Conservation (phyloP, 35 echinoderm and acorn worm genomes). For the Ptychodera flava region DNA sequence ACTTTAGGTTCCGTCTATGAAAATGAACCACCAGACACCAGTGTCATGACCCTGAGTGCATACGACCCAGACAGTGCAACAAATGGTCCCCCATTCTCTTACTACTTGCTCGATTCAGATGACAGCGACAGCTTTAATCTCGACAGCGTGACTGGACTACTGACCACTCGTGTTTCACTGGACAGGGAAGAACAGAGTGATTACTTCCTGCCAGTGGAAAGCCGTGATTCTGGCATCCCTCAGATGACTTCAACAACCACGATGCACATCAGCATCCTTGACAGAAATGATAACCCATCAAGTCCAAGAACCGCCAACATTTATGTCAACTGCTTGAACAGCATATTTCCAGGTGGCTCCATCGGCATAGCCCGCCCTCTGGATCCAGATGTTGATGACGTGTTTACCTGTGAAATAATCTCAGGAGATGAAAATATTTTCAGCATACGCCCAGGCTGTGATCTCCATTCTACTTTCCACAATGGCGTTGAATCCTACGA, state of each 20-base stretch:
- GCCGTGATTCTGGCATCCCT: slow-evolving; percentile 69
- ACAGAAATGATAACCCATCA: slow-evolving; percentile 89
- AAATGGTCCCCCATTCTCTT: slow-evolving; percentile 51
- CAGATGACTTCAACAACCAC: slow-evolving; percentile 64
- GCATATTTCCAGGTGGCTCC: slow-evolving; percentile 61
- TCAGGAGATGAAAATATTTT: slow-evolving; percentile 52
- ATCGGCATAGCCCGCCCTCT: slow-evolving; percentile 70
- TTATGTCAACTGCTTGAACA: slow-evolving; percentile 76
- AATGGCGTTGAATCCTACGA: slow-evolving; percentile 39
- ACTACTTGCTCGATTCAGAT: slow-evolving; percentile 30
- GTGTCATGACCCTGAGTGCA: slow-evolving; percentile 81
- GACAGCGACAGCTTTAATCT: slow-evolving; percentile 48
- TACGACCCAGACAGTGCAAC: slow-evolving; percentile 74
- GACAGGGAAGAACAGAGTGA: slow-evolving; percentile 62
- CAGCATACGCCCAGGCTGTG: slow-evolving; percentile 57
- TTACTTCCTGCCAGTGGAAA: slow-evolving; percentile 71
- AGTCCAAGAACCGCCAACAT: slow-evolving; percentile 67
- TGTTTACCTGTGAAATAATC: slow-evolving; percentile 63
- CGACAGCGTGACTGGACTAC: slow-evolving; percentile 17
- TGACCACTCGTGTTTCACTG: slow-evolving; percentile 51
- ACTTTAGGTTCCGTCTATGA: slow-evolving; percentile 59
- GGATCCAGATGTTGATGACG: slow-evolving; percentile 70
- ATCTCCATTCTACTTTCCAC: slow-evolving; percentile 48
- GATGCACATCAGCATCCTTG: slow-evolving; percentile 56
- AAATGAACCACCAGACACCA: slow-evolving; percentile 53